Conservation (phyloP, 37 sponge, comb jelly and placozoan genomes). For the Ephydatia muelleri region DNA sequence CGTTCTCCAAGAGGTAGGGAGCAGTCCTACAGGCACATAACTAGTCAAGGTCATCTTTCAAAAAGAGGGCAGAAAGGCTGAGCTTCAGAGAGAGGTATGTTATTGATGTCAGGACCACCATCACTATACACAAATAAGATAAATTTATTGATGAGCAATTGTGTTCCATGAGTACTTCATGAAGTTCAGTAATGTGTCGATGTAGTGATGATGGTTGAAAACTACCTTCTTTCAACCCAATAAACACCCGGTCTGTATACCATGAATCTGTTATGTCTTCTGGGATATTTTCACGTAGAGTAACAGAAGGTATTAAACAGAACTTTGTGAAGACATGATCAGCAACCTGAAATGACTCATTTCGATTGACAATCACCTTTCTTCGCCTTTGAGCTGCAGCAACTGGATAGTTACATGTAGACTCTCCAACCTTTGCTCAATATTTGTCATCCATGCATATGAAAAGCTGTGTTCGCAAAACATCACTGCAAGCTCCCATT, state of each 20-base stretch:
- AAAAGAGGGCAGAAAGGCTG: constrained; percentile 37
- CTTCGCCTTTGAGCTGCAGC: constrained; percentile 67
- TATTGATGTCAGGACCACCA: constrained; percentile 61
- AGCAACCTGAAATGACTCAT: constrained; percentile 52
- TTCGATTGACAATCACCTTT: constrained; percentile 30
- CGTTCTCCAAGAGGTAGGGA: constrained; percentile 46
- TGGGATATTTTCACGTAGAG: constrained; percentile 40
- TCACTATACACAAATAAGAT: constrained; percentile 51
- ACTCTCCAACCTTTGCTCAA: constrained; percentile 59
- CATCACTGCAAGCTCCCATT: too few relatives aligned
- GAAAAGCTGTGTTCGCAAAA: too few relatives aligned
- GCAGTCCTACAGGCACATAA: constrained; percentile 50
- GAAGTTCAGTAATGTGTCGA: constrained; percentile 42
- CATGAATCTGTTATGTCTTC: constrained; percentile 40
- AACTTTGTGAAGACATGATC: constrained; percentile 68
- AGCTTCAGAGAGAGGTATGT: constrained; percentile 56
- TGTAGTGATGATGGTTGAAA: constrained; percentile 50
- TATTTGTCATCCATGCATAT: constrained; percentile 32
- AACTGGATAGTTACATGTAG: constrained; percentile 49
- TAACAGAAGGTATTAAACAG: constrained; percentile 45
- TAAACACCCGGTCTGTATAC: constrained; percentile 37
- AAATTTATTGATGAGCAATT: constrained; percentile 1
- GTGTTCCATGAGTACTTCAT: not conserved
- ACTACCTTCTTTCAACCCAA: constrained; percentile 40
- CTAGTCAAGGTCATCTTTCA: constrained; percentile 47